Evolutionary conservation across 1,140 invertebrate genomes (phyloP), one percentile per base, ranked within the genome.

Genomic region (Caerostris darwini): DNA sequence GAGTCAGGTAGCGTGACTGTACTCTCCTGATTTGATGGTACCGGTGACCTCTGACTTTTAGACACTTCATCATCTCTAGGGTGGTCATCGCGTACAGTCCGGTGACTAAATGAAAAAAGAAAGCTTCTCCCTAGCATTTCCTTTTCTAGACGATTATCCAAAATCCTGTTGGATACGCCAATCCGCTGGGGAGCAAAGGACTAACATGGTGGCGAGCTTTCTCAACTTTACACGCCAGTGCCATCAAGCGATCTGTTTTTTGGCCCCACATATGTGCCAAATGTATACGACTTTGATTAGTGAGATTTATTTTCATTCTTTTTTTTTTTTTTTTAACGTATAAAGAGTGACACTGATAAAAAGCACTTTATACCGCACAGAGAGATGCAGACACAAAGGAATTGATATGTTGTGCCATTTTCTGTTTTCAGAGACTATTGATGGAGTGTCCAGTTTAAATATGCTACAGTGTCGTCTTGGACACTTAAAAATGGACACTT

Each of bases 1-100:
- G 94, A 94, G 94, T 69, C 94, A 95, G 53, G 94, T 91, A 61
- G 88, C 69, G 92, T 86, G 57, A 56, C 82, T 58, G 17, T 85
- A 69, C 57, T 4, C 50, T 50, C 7, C 71, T 50, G 61, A 64
- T n/a, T 17, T 61, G 54, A 6, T 50, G 81, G 64, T 93, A 59
- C 83, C 91, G 81, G 82, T 58, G 82, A 85, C 82, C 82, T 57
- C 19, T 85, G 91, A 93, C 82, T 58, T 81, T 57, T 64, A 94
- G 56, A 94, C 82, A 89, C 34, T 94, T 64, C 85, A 94, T 94
- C 92, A 94, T 88, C 85, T 10, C 85, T 12, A 4, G 86, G 92
- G 92, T 94, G 92, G 92, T 94, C 92, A 94, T 81, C 69, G 67
- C 10, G 57, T 85, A 58, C 81, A 17, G 91, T 93, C 91, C 82